Evolutionary conservation across 2,113 vertebrate genomes (phyloP).

Genomic region (Thinocorus orbignyianus): DNA sequence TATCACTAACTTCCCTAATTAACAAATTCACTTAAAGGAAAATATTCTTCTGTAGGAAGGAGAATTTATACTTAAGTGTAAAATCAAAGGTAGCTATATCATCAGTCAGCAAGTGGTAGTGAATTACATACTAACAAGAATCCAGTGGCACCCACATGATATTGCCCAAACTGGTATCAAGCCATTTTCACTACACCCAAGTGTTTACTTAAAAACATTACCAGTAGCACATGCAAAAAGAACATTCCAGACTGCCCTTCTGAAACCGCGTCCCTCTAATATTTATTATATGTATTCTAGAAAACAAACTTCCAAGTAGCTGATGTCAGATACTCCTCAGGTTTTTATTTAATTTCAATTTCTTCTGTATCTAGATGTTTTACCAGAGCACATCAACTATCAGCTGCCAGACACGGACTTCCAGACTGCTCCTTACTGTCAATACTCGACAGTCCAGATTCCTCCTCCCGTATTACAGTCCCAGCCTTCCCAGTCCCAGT

Average conservation of each 20-base stretch:
- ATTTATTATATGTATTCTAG: neutral
- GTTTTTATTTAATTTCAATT: neutral
- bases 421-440: conserved; percentile 82
- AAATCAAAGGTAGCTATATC: neutral
- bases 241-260: neutral
- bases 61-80: neutral
- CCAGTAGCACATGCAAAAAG: neutral
- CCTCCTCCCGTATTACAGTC: conserved; percentile 76
- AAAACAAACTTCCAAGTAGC: neutral
- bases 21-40: neutral
- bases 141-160: neutral
- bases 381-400: conserved; percentile 86
- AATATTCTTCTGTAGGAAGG: neutral
- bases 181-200: neutral
- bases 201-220: neutral
- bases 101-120: neutral
- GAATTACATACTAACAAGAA: neutral
- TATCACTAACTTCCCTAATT: neutral
- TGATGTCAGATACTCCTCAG: neutral
- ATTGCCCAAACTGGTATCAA: neutral
- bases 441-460: conserved; percentile 82
- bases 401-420: conserved; percentile 84
- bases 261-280: neutral
- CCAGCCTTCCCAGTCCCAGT: conserved; percentile 77
- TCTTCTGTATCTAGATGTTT: conserved; percentile 77